Evolutionary conservation across 2,113 vertebrate species (phyloP), one percentile per base, ranked within the genome.

Genomic region (Oncorhynchus masou): DNA sequence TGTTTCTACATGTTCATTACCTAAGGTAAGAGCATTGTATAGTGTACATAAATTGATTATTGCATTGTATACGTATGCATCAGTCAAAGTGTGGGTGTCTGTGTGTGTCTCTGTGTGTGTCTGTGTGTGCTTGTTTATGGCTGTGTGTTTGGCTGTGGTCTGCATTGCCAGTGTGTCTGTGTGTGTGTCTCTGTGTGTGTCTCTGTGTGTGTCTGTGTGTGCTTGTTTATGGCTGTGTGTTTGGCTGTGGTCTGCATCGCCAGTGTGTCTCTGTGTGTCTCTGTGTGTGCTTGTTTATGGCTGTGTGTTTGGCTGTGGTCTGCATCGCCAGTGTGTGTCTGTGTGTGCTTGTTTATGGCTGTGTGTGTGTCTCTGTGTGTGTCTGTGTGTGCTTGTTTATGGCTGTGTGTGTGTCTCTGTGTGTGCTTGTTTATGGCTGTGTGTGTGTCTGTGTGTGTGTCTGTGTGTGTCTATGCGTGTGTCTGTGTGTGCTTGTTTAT

Each of bases 1-100:
- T 29, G 24, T 5, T 59, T 76, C 57, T 75, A 75, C 66, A 59
- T 81, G 80, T 80, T 83, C 82, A 86, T 86, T 81, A 86, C 81
- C 76, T 78, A 80, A 83, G 71, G 39, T 65, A 12, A 66, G 77
- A 68, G 69, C 57, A 48, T 54, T 49, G 71, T 80, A 72, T 27
- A 49, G 67, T 69, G 68, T 48, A 29, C 65, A 49, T 77, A 73
- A 84, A 80, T 73, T 54, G 77, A 85, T 85, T 81, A 81, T 83
- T 83, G 77, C 59, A 77, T 60, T 25, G 70, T 71, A 12, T 66
- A 75, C 22, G n/a, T 78, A 31, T 74, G 70, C 68, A 86, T 87
- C 68, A 54, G 83, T 83, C 70, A 83, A 76, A 81, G 72, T 31
- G 60, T 45, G 0, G 39, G 39, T 45, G 39, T 0, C 1, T 9